Base-by-base conservation (phyloP, 2,113 vertebrate species). In the Nothocercus julius region DNA sequence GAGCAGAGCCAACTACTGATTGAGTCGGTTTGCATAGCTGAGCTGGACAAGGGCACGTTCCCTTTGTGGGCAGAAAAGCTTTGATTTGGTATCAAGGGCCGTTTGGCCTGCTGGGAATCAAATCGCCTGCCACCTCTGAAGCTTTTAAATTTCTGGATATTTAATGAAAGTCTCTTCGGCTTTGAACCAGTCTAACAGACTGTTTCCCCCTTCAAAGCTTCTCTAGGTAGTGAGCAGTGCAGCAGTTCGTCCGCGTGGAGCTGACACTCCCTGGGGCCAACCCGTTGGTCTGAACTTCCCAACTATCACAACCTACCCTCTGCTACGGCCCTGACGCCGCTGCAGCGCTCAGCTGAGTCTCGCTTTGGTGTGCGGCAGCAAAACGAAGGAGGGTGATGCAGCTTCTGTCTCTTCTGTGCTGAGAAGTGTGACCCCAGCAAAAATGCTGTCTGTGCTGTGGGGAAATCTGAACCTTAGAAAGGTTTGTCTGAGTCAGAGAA, bases 101-200 rank as follows among this genome's bases (percentile, higher is more conserved):
- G 51, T 91, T 28, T 92, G 85, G n/a, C 40, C 59, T 70, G 28
- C 75, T 68, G 61, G 1, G 10, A 90, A 20, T 56, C 64, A 91
- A 87, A 62, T 56, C n/a, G 27, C 58, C 76, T 81, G 32, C 20
- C 58, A 68, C 66, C 82, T 97, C 83, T 91, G 82, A 92, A 93
- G 66, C 38, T 77, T 90, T 89, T 61, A 25, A 70, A 78, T 34
- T 54, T 67, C 49, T 87, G 67, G 70, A 67, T 82, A 27, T 10
- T 28, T 91, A 72, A 75, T 91, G 42, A 76, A 70, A 25, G n/a
- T 85, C 66, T 94, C 32, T 34, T 92, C n/a, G 2, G 3, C 54
- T 81, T 51, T 91, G 79, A 81, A 86, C 56, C 77, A 84, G 63
- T 69, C 86, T 85, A 74, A 21, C 18, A 70, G 85, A 36, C 30